Evolutionary conservation across 2,113 vertebrate genomes (phyloP).

Genomic region (Donacobius atricapilla): DNA sequence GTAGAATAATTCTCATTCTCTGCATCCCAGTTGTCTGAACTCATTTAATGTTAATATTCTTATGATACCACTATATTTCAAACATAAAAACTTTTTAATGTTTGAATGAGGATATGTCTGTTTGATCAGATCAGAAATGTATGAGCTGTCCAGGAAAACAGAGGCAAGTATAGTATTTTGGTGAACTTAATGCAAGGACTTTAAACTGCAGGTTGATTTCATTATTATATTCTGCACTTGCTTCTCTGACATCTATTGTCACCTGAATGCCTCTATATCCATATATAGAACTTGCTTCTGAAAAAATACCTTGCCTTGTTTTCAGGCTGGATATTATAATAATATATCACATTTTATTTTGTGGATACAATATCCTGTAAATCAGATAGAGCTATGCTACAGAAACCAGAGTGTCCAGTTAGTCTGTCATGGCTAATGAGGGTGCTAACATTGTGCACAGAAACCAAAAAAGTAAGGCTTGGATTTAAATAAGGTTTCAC

Average conservation of each 20-base stretch:
- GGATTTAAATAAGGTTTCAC: not conserved
- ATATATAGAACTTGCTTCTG: not conserved
- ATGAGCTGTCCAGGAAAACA: not conserved
- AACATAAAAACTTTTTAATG: not conserved
- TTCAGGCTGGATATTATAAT: not conserved
- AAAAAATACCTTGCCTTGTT: not conserved
- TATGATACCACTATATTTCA: not conserved
- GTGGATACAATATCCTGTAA: not conserved
- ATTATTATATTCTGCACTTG: not conserved
- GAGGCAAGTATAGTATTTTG: not conserved
- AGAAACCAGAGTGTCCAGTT: not conserved
- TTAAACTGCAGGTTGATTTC: not conserved
- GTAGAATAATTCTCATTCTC: not conserved
- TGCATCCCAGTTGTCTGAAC: not conserved
- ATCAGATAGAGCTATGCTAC: not conserved
- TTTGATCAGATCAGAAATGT: not conserved
- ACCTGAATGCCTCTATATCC: not conserved
- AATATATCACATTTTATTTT: not conserved
- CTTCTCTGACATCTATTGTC: not conserved
- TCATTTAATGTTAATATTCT: not conserved
- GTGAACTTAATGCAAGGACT: not conserved
- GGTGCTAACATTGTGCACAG: not conserved
- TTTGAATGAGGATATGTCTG: not conserved
- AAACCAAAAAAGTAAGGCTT: not conserved
- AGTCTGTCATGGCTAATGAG: not conserved